Base-by-base conservation (phyloP, 35 echinoderm and acorn worm species). In the Holothuria glaberrima region DNA sequence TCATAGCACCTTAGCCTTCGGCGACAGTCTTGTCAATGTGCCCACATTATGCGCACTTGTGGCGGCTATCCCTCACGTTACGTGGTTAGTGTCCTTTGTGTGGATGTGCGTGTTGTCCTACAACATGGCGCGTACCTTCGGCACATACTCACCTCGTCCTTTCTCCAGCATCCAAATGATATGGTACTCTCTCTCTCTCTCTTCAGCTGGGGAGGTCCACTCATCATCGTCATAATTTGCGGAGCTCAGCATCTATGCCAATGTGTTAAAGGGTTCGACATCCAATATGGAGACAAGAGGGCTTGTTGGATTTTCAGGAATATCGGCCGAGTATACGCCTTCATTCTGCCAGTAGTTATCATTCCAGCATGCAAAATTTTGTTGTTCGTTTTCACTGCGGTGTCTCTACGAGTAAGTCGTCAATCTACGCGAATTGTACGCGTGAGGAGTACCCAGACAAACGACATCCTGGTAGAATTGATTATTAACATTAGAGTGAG, bases 61-160 rank as follows among this genome's bases (percentile, higher is more conserved):
- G 34, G 94, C 91, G 17, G 28, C 91, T 14, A 0, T 87, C 10
- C 33, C 76, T 6, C 94, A 96, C 71, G 90, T 86, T 45, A 80
- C 83, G 0, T 96, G 94, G 94, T 83, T 96, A 19, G 81, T 66
- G 4, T 81, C 66, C 9, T 96, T 96, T 69, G 54, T 71, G n/a
- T 93, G 91, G 94, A 96, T 93, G 94, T 86, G 25, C 29, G 82
- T 90, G 25, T 63, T 92, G 16, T 80, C 91, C 7, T 92, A 76
- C 71, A 92, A 96, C 45, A 88, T 92, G 74, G 86, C 91, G 16
- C 64, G 71, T 28, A 93, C 94, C 5, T 96, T 96, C 59, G 65
- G 86, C 46, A 66, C 33, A 1, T 30, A 48, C 22, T 74, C 87
- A 0, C 30, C 44, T 2, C 24, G 44, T 19, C 29, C 57, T 44